Evolutionary conservation across 2,888 invertebrate species (phyloP).

Genomic region (Rotaria sp.): DNA sequence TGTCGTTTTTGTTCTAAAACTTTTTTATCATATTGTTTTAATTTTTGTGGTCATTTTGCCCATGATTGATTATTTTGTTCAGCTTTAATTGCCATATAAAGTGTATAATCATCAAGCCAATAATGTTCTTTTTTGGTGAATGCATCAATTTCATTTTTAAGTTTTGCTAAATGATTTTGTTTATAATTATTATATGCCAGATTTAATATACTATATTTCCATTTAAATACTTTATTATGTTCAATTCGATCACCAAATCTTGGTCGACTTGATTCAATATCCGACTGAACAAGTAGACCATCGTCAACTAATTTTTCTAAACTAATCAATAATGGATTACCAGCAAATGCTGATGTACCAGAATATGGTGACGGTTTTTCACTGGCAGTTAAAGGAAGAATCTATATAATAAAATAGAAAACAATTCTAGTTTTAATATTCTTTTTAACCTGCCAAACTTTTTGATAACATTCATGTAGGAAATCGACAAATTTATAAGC

Average conservation of each 20-base stretch:
- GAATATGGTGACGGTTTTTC: neutral
- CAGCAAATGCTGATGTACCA: slow-evolving; percentile 13
- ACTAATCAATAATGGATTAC: neutral
- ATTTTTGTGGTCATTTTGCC: neutral
- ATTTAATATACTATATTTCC: neutral
- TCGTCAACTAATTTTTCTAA: slow-evolving; percentile 14
- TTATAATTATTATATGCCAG: neutral
- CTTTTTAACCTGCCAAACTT: neutral
- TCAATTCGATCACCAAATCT: neutral
- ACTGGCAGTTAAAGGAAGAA: neutral
- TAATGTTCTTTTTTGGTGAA: neutral
- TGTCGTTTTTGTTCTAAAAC: neutral
- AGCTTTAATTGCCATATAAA: neutral
- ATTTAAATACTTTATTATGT: neutral
- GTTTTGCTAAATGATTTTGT: neutral
- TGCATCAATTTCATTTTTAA: neutral
- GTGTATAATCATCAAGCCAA: slow-evolving; percentile 17
- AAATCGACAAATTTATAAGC: slow-evolving; percentile 8
- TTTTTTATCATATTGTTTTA: neutral
- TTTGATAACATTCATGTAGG: neutral
- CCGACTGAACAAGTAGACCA: neutral
- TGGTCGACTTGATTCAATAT: neutral
- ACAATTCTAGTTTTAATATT: too few relatives aligned
- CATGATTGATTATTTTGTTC: neutral
- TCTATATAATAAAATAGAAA: neutral